Conservation (phyloP, 2,797 vertebrate species). For the Coccyzus lansbergi region DNA sequence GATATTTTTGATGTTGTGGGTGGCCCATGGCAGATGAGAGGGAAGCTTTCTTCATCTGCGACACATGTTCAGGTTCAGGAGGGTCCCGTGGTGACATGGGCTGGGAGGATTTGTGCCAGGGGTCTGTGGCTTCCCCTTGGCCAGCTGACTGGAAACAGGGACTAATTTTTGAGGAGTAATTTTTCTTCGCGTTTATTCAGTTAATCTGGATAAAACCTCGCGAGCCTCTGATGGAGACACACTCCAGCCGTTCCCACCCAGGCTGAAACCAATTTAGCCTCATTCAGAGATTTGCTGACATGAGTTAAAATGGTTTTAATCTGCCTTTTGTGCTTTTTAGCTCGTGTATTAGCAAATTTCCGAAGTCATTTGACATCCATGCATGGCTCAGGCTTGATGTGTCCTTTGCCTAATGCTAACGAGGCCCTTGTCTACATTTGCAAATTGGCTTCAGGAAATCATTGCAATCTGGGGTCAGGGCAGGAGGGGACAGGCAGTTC, state of each 20-base stretch:
- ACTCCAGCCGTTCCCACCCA: not conserved
- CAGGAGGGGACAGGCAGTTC: not conserved
- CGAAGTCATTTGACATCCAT: rapidly evolving
- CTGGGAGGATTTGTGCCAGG: rapidly evolving
- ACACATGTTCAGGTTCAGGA: not conserved
- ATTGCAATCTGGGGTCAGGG: not conserved
- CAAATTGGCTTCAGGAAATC: not conserved
- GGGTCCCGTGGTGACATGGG: not conserved
- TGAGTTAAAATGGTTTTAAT: slow-evolving; percentile 30
- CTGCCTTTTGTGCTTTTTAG: slow-evolving; percentile 14
- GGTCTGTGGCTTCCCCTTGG: not conserved
- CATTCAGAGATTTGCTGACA: slow-evolving; percentile 43
- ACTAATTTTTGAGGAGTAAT: not conserved
- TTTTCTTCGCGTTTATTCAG: not conserved
- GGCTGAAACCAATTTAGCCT: slow-evolving; percentile 36
- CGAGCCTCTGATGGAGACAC: not conserved
- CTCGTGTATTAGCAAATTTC: not conserved
- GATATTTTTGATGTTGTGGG: not conserved
- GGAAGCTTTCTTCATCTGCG: not conserved
- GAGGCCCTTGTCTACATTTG: not conserved
- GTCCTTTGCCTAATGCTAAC: not conserved
- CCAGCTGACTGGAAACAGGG: rapidly evolving
- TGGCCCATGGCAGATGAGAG: not conserved
- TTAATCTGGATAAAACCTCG: slow-evolving; percentile 5
- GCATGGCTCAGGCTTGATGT: not conserved